Conservation (phyloP, 2,113 vertebrate genomes). For the Notothenia coriiceps region DNA sequence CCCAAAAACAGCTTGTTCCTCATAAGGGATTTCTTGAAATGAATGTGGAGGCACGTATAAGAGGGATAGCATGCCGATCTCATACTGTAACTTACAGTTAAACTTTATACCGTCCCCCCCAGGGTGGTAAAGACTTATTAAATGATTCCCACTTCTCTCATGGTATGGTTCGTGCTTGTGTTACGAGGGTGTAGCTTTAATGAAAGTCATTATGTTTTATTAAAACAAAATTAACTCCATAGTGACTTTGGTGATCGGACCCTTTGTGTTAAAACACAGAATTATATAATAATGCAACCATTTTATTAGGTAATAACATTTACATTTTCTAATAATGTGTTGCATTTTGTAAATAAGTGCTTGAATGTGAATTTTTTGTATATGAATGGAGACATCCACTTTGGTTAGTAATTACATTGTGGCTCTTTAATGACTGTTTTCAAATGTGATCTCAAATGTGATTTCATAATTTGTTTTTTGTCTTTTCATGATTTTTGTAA, state of each 20-base stretch:
- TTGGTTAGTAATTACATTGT: too few species aligned
- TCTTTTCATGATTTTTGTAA: too few species aligned
- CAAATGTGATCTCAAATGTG: too few species aligned
- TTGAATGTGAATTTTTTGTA: too few species aligned
- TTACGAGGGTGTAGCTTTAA: conserved; percentile 30
- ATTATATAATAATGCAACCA: too few species aligned
- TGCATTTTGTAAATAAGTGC: too few species aligned
- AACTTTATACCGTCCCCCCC: conserved; percentile 3
- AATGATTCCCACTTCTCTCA: conserved; percentile 22
- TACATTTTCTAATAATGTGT: too few species aligned
- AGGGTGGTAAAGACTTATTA: conserved; percentile 35
- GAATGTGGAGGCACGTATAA: conserved; percentile 7
- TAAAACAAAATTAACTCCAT: conserved; percentile 32
- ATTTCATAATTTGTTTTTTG: too few species aligned
- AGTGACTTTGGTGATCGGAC: conserved; percentile 3
- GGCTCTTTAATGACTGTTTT: too few species aligned
- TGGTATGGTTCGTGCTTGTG: conserved; percentile 21
- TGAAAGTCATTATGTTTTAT: conserved; percentile 52
- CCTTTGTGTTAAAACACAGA: not conserved
- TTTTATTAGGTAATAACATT: too few species aligned
- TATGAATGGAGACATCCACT: too few species aligned
- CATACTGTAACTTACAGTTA: not conserved
- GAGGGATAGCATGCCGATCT: not conserved
- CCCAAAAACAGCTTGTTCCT: conserved; percentile 41
- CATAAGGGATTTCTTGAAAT: conserved; percentile 18